Percentiles rank a stretch among this genome's conserved stretches.
Conservation (phyloP, 2,888 invertebrate species). For the Drosophila infuscata region DNA sequence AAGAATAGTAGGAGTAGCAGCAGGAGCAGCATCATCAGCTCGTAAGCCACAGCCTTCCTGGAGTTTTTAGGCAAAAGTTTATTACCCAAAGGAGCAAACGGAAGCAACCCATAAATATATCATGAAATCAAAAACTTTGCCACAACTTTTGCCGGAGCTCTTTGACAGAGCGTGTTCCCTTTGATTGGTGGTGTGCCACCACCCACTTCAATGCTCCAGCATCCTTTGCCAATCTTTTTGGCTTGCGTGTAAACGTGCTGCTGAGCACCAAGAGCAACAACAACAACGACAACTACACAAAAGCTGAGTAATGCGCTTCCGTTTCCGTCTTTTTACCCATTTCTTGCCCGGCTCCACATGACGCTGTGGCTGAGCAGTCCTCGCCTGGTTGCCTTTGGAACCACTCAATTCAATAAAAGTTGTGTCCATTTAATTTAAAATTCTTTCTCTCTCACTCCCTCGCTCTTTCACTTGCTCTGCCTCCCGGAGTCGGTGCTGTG, state of each 20-base stretch:
- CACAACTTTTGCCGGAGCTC: conserved; percentile 61
- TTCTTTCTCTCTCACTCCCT: conserved; percentile 44
- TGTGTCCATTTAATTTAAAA: conserved; percentile 82
- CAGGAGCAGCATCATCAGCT: not conserved
- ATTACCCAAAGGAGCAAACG: conserved; percentile 72
- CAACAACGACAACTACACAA: conserved; percentile 3
- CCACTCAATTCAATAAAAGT: conserved; percentile 79
- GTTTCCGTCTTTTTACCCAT: conserved; percentile 55
- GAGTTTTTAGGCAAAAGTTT: conserved; percentile 63
- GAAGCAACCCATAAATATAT: conserved; percentile 77
- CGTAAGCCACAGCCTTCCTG: conserved; percentile 36
- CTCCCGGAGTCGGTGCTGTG: conserved; percentile 2
- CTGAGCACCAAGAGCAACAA: conserved; percentile 29
- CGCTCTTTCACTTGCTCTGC: not conserved
- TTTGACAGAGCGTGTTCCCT: conserved; percentile 53
- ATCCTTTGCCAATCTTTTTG: conserved; percentile 26
- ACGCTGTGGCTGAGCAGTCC: conserved; percentile 22
- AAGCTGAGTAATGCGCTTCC: conserved; percentile 74
- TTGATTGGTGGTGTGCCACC: conserved; percentile 59
- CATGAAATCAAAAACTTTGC: conserved; percentile 81
- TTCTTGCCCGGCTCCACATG: conserved; percentile 35
- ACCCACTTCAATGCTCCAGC: conserved; percentile 1
- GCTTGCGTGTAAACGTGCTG: conserved; percentile 72
- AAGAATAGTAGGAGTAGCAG: conserved; percentile 3
- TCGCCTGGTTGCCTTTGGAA: conserved; percentile 10